A percentile compares a stretch with the other conserved stretches of the same genome.
Conservation (phyloP, 2,113 vertebrate species). For the Lonchura striata region DNA sequence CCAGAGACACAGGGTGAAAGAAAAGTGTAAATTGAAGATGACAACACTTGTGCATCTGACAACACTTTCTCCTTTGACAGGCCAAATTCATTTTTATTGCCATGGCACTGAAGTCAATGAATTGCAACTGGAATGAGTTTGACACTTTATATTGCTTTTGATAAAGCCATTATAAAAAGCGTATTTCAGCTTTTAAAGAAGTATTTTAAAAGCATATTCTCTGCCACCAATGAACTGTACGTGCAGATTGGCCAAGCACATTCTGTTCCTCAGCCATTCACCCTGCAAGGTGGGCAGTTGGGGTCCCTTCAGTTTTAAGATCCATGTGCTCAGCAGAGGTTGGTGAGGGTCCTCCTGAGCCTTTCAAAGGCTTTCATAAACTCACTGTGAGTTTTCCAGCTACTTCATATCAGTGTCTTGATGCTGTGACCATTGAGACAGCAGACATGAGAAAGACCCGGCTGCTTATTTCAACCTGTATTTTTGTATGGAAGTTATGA, state of each 20-base stretch:
- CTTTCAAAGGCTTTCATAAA: background rate
- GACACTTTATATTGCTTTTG: constrained; percentile 48
- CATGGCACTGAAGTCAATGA: constrained; percentile 1
- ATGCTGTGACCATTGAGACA: background rate
- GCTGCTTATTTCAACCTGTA: background rate
- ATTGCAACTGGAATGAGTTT: constrained; percentile 50
- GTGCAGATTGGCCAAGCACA: background rate
- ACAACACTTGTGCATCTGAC: constrained; percentile 43
- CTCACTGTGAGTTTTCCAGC: background rate
- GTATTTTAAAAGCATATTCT: background rate
- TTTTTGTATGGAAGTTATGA: background rate
- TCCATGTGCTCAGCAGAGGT: background rate
- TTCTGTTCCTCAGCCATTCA: background rate
- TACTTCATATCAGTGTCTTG: background rate
- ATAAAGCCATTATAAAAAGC: constrained; percentile 24
- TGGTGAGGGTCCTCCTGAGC: background rate
- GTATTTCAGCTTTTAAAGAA: background rate
- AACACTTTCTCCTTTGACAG: constrained; percentile 15
- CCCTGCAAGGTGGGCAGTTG: background rate
- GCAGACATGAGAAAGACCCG: fast-evolving
- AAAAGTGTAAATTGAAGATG: constrained; percentile 57
- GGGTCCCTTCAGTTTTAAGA: background rate
- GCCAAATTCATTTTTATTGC: constrained; percentile 43
- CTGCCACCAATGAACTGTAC: background rate
- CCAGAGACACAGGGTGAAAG: constrained; percentile 4